A percentile compares a stretch with the other conserved stretches of the same genome.
These are phyloP conservation scores for Austrofundulus limnaeus DNA, from an alignment of 2,113 vertebrate genomes.

Conservation along the genomic window DNA sequence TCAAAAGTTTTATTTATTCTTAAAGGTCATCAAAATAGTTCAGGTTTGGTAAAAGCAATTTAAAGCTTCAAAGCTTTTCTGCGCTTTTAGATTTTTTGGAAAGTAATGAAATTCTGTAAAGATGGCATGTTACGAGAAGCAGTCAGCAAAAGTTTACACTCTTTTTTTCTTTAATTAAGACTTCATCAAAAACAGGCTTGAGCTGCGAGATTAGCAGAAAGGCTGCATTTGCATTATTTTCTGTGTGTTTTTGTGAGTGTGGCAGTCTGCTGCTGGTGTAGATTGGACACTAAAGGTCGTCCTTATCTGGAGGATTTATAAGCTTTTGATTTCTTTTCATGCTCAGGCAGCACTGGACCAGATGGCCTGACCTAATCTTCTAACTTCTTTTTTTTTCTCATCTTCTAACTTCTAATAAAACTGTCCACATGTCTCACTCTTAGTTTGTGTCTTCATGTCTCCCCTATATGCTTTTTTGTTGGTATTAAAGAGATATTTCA, in stretches of 20 bases:
- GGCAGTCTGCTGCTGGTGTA: not conserved
- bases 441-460: slow-evolving; percentile 11
- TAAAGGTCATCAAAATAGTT: not conserved
- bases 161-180: slow-evolving; percentile 45
- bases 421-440: slow-evolving; percentile 43
- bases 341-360: slow-evolving; percentile 33
- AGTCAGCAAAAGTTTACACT: slow-evolving; percentile 35
- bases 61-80: not conserved
- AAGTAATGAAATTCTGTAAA: slow-evolving; percentile 1
- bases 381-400: slow-evolving; percentile 47
- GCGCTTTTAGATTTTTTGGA: not conserved
- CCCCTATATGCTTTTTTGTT: not conserved
- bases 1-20: not conserved
- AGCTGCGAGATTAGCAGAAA: slow-evolving; percentile 50
- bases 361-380: slow-evolving; percentile 56
- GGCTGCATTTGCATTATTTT: slow-evolving; percentile 26
- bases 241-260: slow-evolving; percentile 19
- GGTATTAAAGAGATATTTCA: no score
- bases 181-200: slow-evolving; percentile 25
- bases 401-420: slow-evolving; percentile 56
- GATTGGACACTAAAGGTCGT: slow-evolving; percentile 47
- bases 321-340: slow-evolving; percentile 61
- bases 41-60: no score
- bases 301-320: slow-evolving; percentile 61
- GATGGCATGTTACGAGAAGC: slow-evolving; percentile 12